Conservation (phyloP, 1,140 invertebrate genomes). For the Choristoneura fumiferana region DNA sequence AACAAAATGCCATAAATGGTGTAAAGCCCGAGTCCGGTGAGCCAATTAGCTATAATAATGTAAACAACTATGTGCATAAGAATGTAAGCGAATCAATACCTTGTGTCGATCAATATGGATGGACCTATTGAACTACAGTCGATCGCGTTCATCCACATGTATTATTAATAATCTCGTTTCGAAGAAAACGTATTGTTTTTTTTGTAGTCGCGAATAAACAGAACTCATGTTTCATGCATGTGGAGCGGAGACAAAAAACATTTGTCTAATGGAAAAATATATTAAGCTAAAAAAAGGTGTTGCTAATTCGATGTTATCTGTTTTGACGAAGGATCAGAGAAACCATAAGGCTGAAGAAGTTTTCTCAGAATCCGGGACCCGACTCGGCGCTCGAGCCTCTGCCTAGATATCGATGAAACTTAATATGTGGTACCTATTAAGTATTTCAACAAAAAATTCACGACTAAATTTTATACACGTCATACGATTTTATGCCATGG, state of each 20-base stretch:
- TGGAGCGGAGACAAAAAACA: conserved; percentile 6
- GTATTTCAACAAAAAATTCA: no score
- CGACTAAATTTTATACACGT: no score
- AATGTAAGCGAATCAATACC: conserved; percentile 19
- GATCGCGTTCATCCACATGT: conserved; percentile 6
- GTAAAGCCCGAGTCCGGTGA: conserved; percentile 40
- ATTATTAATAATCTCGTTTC: conserved; percentile 14
- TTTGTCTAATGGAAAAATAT: conserved; percentile 11
- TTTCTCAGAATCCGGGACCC: conserved; percentile 1
- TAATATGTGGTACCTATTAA: no score
- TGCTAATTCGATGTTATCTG: conserved; percentile 16
- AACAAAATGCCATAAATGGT: conserved; percentile 46
- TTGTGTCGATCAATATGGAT: background rate
- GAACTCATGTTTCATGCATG: conserved; percentile 17
- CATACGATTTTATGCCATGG: no score
- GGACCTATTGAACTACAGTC: conserved; percentile 16
- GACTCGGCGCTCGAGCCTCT: background rate
- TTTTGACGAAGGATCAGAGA: conserved; percentile 16
- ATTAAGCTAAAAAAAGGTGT: conserved; percentile 11
- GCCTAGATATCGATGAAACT: no score
- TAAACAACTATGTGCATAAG: conserved; percentile 34
- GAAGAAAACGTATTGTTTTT: background rate
- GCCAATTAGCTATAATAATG: conserved; percentile 48
- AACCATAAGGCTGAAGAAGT: conserved; percentile 1
- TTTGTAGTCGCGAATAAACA: background rate